Base-by-base conservation (phyloP, 2,113 vertebrate species). In the Stictonetta naevosa region DNA sequence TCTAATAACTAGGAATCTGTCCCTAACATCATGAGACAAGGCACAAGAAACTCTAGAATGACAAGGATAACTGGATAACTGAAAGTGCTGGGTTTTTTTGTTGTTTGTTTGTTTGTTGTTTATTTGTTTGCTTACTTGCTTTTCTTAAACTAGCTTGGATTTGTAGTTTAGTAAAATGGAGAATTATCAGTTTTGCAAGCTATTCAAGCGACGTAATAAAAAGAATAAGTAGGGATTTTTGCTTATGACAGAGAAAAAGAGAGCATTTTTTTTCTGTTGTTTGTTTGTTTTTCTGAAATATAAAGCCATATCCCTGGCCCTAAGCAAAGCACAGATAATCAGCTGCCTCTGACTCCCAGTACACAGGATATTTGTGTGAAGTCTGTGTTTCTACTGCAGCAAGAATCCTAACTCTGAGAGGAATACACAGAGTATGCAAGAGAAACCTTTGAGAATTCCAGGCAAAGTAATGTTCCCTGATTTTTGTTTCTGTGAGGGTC, bases 301-400 rank as follows among this genome's bases (percentile, higher is more conserved):
- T 4, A 44, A 86, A 94, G 5, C 13, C 4, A 0, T 53, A 56
- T 52, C 29, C 69, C 78, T 26, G 68, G 13, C 2, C 33, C 19
- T 36, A 50, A 59, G 28, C 1, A 0, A 71, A 67, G n/a, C 48
- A 8, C 6, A 2, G 13, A 4, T 3, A 81, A n/a, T 44, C 19
- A 48, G 11, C 6, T 59, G 21, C 42, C 21, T 12, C 58, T 52
- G 42, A 15, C 5, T 64, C 25, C 20, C 34, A 48, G 3, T 10
- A 31, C 4, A 38, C 5, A 28, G 11, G 31, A 44, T 11, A 5
- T 3, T 42, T 18, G 8, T 46, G 79, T 64, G 21, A 36, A 33
- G 6, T 25, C 13, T 67, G 28, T 42, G 28, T 6, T 8, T 46
- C 33, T 78, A 10, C 44, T 71, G 12, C 28, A 60, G 63, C 9